Evolutionary conservation across 2,113 vertebrate genomes (phyloP).

Genomic region (Fulica atra): DNA sequence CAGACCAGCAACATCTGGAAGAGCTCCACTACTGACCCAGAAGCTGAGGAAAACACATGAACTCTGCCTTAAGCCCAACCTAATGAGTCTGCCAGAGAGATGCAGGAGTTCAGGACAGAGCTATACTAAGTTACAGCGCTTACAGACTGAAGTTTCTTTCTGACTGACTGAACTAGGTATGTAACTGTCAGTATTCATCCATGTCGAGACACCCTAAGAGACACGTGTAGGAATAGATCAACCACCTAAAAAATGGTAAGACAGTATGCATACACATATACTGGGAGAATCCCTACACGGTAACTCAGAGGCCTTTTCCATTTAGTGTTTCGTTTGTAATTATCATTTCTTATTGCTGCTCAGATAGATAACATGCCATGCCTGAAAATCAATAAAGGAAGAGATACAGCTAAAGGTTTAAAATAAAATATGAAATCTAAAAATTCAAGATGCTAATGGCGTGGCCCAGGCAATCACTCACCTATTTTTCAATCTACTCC

Average conservation of each 20-base stretch:
- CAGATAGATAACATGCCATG: rapidly evolving
- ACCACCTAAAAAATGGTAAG: not conserved
- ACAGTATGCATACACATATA: not conserved
- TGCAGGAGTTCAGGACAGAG: not conserved
- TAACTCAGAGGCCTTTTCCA: not conserved
- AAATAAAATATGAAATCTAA: not conserved
- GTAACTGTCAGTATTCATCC: not conserved
- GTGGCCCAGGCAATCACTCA: not conserved
- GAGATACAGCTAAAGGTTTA: not conserved
- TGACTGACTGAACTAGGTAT: not conserved
- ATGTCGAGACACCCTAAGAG: not conserved
- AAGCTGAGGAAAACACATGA: not conserved
- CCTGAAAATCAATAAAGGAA: not conserved
- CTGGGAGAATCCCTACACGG: not conserved
- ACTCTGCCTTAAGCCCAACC: not conserved
- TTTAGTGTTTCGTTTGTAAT: not conserved
- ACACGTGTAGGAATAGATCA: not conserved
- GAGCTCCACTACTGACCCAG: not conserved
- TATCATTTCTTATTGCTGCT: not conserved
- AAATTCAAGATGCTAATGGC: not conserved
- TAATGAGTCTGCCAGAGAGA: not conserved
- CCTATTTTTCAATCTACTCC: not conserved
- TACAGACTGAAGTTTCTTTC: not conserved
- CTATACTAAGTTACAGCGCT: not conserved
- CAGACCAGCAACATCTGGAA: not conserved